Base-by-base conservation (phyloP, 2,113 vertebrate species). In the Dromaius novaehollandiae region DNA sequence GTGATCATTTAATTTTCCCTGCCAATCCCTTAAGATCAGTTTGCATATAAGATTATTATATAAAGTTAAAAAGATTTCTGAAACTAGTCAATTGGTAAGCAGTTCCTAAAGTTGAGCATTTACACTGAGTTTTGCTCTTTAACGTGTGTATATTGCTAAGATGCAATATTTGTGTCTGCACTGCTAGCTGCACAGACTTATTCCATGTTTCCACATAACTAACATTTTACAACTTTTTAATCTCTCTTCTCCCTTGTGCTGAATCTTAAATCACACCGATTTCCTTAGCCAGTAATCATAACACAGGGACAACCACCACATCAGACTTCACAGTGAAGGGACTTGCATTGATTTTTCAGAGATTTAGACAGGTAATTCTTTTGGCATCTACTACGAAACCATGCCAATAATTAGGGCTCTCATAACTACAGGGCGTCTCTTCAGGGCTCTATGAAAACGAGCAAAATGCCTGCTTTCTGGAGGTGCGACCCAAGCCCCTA, bases 341-440 rank as follows among this genome's bases (percentile, higher is more conserved):
- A 56, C 48, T 74, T 42, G 28, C 86, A 61, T 6, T 58, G 32
- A 76, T 51, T 89, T 92, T 89, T 79, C 14, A 86, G 32, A 15
- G 46, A 68, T 82, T 86, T 56, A 64, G 32, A 56, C 40, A 94
- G 40, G n/a, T 51, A 81, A 76, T 68, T 95, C 42, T 42, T n/a
- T 28, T 3, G 13, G 51, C 50, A 78, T 18, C 34, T 60, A 58
- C 22, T 32, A 77, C 12, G 82, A 71, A 82, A 16, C 60, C 42
- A 58, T 70, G 6, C 19, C 68, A 83, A 18, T 83, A 77, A 95
- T 66, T 26, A 66, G 30, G 63, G 55, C 55, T 63, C 36, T 34
- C 74, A 14, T 40, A 56, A 83, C 40, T 78, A 64, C 26, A 53
- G 44, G 14, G n/a, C 50, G 9, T 65, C 48, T 88, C 68, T 65